Evolutionary conservation across 92 coral and sea anemone species (phyloP).

Genomic region (Bergia puertoricense): DNA sequence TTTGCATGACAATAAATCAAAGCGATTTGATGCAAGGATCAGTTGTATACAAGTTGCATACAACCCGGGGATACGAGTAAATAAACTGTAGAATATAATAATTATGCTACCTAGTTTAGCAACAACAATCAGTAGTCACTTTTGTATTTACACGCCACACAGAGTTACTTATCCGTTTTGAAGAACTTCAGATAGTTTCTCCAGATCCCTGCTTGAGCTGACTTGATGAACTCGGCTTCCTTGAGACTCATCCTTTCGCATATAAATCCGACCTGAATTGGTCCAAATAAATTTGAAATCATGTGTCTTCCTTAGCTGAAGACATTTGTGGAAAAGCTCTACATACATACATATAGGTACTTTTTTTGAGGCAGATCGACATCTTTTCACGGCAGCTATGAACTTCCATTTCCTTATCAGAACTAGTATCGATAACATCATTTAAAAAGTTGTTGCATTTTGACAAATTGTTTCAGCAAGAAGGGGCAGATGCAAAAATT

Average conservation of each 20-base stretch:
- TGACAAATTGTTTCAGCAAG: too few relatives aligned
- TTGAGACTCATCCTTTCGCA: constrained; percentile 44
- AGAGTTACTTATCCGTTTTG: constrained; percentile 49
- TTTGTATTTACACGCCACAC: constrained; percentile 39
- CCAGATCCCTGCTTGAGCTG: constrained; percentile 53
- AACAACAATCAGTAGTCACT: constrained; percentile 25
- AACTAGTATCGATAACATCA: too few relatives aligned
- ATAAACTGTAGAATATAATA: constrained; percentile 25
- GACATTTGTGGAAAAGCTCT: constrained; percentile 36
- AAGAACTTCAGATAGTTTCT: constrained; percentile 49
- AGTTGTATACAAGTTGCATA: constrained; percentile 30
- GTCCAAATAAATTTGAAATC: constrained; percentile 37
- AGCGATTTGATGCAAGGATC: constrained; percentile 33
- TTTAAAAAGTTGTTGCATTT: too few relatives aligned
- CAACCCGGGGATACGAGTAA: constrained; percentile 27
- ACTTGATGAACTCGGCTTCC: constrained; percentile 45
- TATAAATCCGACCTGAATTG: constrained; percentile 38
- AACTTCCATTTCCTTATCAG: too few relatives aligned
- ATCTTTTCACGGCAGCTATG: neutral
- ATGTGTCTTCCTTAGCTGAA: constrained; percentile 21
- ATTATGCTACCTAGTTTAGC: constrained; percentile 23
- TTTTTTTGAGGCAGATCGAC: too few relatives aligned
- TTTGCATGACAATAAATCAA: constrained; percentile 33
- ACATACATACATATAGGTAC: neutral
- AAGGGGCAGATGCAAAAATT: too few relatives aligned